Evolutionary conservation across 2,113 vertebrate genomes (phyloP).

Genomic region (Rattus rattus): DNA sequence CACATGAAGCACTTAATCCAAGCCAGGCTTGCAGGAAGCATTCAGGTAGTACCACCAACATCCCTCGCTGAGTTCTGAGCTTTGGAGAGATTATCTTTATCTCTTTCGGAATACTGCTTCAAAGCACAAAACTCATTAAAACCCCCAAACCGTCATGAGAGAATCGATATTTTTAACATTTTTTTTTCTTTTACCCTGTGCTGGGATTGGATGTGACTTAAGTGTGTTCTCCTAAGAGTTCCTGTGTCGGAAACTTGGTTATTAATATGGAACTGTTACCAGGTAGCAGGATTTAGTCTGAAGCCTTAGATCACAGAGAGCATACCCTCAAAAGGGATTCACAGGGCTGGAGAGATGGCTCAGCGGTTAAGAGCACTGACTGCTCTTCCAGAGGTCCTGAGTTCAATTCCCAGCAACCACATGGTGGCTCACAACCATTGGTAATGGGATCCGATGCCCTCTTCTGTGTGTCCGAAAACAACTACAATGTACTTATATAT

Average conservation of each 20-base stretch:
- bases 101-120: not conserved
- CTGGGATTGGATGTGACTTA: not conserved
- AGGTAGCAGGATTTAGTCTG: not conserved
- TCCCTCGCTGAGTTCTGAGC: slow-evolving; percentile 16
- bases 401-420: no score
- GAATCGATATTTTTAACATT: slow-evolving; percentile 12
- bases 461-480: no score
- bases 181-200: not conserved
- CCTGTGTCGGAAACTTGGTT: not conserved
- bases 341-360: no score
- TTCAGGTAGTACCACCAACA: not conserved
- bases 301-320: not conserved
- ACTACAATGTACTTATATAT: no score
- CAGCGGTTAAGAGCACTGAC: no score
- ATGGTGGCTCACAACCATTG: no score
- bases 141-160: not conserved
- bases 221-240: not conserved
- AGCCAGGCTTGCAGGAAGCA: not conserved
- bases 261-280: not conserved
- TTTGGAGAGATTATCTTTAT: slow-evolving; percentile 25
- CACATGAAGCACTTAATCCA: not conserved
- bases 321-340: not conserved
- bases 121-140: slow-evolving; percentile 16
- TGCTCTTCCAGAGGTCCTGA: no score
- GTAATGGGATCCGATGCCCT: no score